phyloP scores from a whole-genome alignment of 2,888 invertebrate species.

The Drosophila fulvimacula region DNA sequence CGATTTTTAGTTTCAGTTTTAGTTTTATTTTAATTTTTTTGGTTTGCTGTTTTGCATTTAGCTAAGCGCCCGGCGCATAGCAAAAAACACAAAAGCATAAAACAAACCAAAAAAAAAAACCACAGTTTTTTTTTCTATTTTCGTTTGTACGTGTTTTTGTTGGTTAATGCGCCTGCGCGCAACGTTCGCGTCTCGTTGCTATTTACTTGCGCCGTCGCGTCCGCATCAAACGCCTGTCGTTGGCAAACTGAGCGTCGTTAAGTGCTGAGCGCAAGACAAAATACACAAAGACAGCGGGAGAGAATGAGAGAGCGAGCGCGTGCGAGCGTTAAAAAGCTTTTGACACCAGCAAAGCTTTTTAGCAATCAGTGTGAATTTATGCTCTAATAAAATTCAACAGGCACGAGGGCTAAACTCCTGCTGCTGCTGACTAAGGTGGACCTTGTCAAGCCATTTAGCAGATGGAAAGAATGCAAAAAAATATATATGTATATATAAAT shows the following conservation, averaged over 20 bases:
- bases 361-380: conserved; percentile 65
- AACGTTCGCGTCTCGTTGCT: conserved; percentile 30
- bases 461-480: background rate
- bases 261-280: conserved; percentile 56
- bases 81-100: conserved; percentile 51
- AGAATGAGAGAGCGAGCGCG: background rate
- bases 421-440: conserved; percentile 18
- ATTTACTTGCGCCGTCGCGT: conserved; percentile 59
- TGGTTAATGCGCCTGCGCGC: conserved; percentile 67
- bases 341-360: conserved; percentile 53
- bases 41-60: conserved; percentile 32
- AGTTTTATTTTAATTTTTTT: conserved; percentile 23
- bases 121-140: conserved; percentile 30
- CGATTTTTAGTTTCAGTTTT: conserved; percentile 35
- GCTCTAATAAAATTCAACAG: conserved; percentile 46
- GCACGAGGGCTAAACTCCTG: conserved; percentile 54
- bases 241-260: conserved; percentile 66
- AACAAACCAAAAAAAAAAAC: conserved; percentile 41
- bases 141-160: conserved; percentile 44
- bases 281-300: conserved; percentile 34
- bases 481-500: too few relatives aligned
- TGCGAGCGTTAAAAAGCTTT: conserved; percentile 54
- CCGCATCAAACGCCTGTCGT: conserved; percentile 74
- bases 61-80: conserved; percentile 34
- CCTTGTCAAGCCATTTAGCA: conserved; percentile 54